Evolutionary conservation across 2,888 invertebrate species (phyloP), one percentile per base, ranked within the genome.

Genomic region (Melangyna quadrimaculata): DNA sequence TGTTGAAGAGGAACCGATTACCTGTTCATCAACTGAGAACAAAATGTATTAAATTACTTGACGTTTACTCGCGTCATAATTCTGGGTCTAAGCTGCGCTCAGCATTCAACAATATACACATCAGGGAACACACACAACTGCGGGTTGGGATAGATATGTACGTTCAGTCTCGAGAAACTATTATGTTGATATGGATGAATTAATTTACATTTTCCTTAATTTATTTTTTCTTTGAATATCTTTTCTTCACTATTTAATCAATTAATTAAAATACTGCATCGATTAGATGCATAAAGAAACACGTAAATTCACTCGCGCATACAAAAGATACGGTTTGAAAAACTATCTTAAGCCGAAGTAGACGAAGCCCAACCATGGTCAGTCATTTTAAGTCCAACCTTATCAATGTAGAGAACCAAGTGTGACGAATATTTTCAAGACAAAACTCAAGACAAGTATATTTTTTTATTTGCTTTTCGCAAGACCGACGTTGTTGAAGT

Each of bases 401-500:
- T n/a, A 43, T 63, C 27, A 29, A 27, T 24, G 57, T 19, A 7
- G 10, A 29, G 59, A 24, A 40, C 22, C 24, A 59, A 43, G 43
- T 63, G 63, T 63, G 27, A 63, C 27, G 43, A 45, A n/a, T 43
- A 27, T 27, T 12, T 40, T 10, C 10, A 17, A 63, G 43, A 43
- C 63, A 48, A 17, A 67, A 24, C 24, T 29, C 10, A 45, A 29
- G 75, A 61, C 7, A 22, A 7, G 6, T 14, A 2, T 40, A 17
- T 40, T 19, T 29, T 19, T 9, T 57, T 6, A 5, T 32, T 55
- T 67, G 8, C 17, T 57, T 55, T 74, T 37, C 51, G 57, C 48
- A 65, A 72, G 81, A 86, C 86, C 86, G 72, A 81, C 86, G 72
- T 55, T 65, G 86, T 57, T 86, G 86, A 81, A 63, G 86, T 86